Evolutionary conservation across 2,797 vertebrate species (phyloP), one percentile per base, ranked within the genome.

Genomic region (Rhinatrema bivittatum): DNA sequence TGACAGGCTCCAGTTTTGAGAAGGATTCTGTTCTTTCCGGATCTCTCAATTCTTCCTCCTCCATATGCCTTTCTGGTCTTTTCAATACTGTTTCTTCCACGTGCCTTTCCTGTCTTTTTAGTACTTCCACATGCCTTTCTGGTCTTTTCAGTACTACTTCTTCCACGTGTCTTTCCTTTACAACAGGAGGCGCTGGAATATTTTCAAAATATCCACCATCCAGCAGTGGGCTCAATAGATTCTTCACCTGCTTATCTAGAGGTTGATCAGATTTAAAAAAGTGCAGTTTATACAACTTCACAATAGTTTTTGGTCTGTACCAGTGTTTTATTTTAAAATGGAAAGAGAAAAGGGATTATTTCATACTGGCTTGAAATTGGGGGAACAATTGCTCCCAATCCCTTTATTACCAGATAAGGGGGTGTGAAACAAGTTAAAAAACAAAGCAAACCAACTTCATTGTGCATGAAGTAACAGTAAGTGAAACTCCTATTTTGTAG

Each of bases 241-340:
- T 89, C 72, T 93, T 98, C 64, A 97, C 43, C 35, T 76, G 66
- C 69, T 93, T 94, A 70, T 90, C 94, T 98, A 42, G 42, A 62
- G 41, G 66, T 16, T 24, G 39, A 58, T n/a, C 60, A n/a, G 31
- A 65, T 10, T 12, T 7, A 25, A 16, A 63, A 46, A 1, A 43
- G 35, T 42, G 20, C 5, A 22, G 25, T 32, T 7, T 49, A 12
- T 27, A 3, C 1, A 8, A 1, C 4, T 24, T 36, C 21, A 46
- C 2, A 27, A n/a, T n/a, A n/a, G n/a, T n/a, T n/a, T n/a, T n/a
- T n/a, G n/a, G n/a, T n/a, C n/a, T n/a, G n/a, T n/a, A n/a, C n/a
- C n/a, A n/a, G n/a, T n/a, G n/a, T n/a, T n/a, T n/a, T n/a, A n/a
- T n/a, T n/a, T n/a, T n/a, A n/a, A n/a, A n/a, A n/a, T n/a, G n/a